A percentile compares a stretch with the other conserved stretches of the same genome.
Conservation (phyloP, 2,888 invertebrate species). For the Cyaniris semiargus region DNA sequence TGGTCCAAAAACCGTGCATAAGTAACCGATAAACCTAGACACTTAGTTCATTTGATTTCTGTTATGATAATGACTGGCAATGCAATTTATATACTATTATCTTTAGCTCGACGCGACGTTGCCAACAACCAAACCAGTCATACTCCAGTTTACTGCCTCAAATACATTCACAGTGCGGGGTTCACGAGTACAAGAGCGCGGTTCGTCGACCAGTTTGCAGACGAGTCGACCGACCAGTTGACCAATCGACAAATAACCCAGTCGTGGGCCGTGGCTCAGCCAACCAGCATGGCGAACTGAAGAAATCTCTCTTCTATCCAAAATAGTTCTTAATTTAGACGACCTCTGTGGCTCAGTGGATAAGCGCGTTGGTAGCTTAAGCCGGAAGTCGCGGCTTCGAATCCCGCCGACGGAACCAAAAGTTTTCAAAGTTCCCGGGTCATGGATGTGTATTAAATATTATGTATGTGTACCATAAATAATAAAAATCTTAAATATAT, state of each 20-base stretch:
- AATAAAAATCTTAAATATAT: too few relatives aligned
- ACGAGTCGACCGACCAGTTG: background rate
- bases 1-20: too few relatives aligned
- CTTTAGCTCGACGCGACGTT: background rate
- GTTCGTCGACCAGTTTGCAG: background rate
- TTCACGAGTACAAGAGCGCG: conserved; percentile 3
- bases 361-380: too few relatives aligned
- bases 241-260: background rate
- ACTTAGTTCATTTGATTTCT: too few relatives aligned
- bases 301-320: too few relatives aligned
- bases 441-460: too few relatives aligned
- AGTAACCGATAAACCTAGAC: background rate
- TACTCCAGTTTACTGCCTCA: conserved; percentile 13
- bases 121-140: background rate
- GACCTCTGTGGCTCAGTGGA: too few relatives aligned
- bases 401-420: too few relatives aligned
- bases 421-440: too few relatives aligned
- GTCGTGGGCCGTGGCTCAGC: background rate
- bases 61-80: background rate
- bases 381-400: too few relatives aligned
- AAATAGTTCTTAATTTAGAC: too few relatives aligned
- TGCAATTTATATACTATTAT: background rate
- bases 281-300: background rate
- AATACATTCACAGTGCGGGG: conserved; percentile 10
- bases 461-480: too few relatives aligned